These are phyloP conservation scores for Eriocheir sinensis DNA, from an alignment of 1,140 invertebrate genomes.

Conservation along the genomic window DNA sequence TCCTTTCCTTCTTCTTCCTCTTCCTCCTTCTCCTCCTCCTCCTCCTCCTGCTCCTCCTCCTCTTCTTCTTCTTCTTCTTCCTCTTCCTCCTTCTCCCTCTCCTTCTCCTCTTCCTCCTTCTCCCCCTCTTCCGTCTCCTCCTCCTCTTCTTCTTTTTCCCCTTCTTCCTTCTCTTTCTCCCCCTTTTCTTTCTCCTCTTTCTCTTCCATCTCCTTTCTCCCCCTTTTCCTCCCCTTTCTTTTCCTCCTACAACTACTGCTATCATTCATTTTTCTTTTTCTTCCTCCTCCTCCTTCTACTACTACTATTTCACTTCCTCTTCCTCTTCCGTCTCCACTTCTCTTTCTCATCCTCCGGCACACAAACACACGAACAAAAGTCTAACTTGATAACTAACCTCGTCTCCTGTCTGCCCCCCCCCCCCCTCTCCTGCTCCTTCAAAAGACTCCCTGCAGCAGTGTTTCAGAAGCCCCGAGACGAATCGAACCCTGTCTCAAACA, in stretches of 20 bases:
- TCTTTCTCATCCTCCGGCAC: slow-evolving; percentile 31
- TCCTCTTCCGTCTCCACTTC: slow-evolving; percentile 27
- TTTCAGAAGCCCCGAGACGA: too few species aligned
- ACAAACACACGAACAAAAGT: background rate
- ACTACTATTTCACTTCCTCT: background rate
- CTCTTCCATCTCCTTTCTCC: background rate
- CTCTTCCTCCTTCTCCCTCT: background rate
- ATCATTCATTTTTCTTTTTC: slow-evolving; percentile 46
- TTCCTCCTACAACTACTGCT: background rate
- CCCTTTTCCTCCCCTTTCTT: background rate
- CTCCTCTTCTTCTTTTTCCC: background rate
- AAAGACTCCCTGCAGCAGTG: too few species aligned
- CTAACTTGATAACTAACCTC: background rate
- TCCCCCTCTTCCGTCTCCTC: too few species aligned
- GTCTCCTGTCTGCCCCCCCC: background rate
- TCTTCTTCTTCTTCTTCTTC: background rate
- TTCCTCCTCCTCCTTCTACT: background rate
- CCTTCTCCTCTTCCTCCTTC: too few species aligned
- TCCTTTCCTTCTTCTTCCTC: background rate
- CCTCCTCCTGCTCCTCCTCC: background rate
- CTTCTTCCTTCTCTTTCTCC: background rate
- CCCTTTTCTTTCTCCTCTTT: background rate
- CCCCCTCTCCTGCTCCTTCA: background rate
- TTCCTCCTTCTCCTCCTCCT: background rate
- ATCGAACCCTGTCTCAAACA: too few species aligned